Conservation (phyloP, 2,888 invertebrate genomes). For the Caenorhabditis auriculariae region DNA sequence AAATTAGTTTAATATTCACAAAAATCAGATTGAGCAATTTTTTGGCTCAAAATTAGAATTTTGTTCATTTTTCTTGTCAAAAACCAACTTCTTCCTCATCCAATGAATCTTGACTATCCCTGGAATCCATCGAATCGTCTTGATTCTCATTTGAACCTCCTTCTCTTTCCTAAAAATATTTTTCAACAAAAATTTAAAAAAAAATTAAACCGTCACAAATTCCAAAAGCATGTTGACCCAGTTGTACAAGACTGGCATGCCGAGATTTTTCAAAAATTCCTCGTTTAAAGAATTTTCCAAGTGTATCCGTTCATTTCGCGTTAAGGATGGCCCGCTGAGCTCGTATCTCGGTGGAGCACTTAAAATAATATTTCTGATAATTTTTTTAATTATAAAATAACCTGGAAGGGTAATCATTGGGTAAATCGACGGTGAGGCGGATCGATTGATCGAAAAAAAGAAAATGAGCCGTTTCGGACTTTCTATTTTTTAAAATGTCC, state of each 20-base stretch:
- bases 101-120: background rate
- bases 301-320: conserved; percentile 15
- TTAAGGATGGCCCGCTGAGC: conserved; percentile 33
- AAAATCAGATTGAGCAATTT: too few relatives aligned
- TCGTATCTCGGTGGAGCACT: conserved; percentile 19
- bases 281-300: conserved; percentile 36
- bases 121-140: background rate
- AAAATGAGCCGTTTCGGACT: background rate
- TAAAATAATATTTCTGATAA: background rate
- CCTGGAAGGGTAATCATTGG: conserved; percentile 19
- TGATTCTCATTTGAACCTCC: background rate
- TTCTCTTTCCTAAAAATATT: background rate
- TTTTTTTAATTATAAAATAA: background rate
- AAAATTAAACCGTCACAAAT: conserved; percentile 20
- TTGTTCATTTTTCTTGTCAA: background rate
- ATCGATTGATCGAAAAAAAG: conserved; percentile 10
- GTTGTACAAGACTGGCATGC: conserved; percentile 40
- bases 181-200: background rate
- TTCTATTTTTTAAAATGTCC: conserved; percentile 5
- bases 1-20: too few relatives aligned
- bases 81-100: background rate
- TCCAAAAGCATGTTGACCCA: conserved; percentile 37
- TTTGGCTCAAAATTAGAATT: background rate
- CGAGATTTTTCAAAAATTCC: conserved; percentile 33
- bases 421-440: conserved; percentile 15